Evolutionary conservation across 2,888 invertebrate species (phyloP).

Genomic region (Atethmia centrago): DNA sequence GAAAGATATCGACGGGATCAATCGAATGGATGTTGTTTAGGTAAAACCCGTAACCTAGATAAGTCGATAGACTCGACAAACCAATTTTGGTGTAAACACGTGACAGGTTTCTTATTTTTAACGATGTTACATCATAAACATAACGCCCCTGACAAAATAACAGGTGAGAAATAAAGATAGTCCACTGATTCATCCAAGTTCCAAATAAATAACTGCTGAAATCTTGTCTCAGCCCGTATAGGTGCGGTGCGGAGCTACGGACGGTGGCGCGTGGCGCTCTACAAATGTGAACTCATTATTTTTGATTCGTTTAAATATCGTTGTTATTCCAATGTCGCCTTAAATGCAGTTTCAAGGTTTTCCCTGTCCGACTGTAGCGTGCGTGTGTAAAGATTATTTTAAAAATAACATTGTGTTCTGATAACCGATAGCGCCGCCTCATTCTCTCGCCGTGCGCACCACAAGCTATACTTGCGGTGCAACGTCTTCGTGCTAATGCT

Average conservation of each 20-base stretch:
- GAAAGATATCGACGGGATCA: background rate
- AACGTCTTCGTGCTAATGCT: constrained; percentile 10
- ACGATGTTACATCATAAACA: constrained; percentile 31
- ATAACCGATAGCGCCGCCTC: constrained; percentile 74
- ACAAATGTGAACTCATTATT: constrained; percentile 72
- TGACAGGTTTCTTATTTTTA: constrained; percentile 26
- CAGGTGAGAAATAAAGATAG: constrained; percentile 62
- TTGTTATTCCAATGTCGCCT: constrained; percentile 82
- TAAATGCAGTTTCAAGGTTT: constrained; percentile 84
- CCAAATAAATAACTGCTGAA: constrained; percentile 59
- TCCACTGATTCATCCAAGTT: constrained; percentile 62
- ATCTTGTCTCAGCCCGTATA: constrained; percentile 7
- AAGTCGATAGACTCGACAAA: constrained; percentile 1
- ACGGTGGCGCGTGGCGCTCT: constrained; percentile 30
- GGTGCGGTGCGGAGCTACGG: background rate
- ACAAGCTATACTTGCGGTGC: constrained; percentile 8
- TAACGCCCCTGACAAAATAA: constrained; percentile 51
- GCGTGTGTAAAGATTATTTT: constrained; percentile 75
- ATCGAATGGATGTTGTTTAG: background rate
- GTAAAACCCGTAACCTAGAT: background rate
- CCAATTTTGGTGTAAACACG: background rate
- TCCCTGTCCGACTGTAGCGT: constrained; percentile 68
- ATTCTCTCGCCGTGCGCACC: constrained; percentile 6
- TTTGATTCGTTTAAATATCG: constrained; percentile 77
- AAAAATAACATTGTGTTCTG: constrained; percentile 76